Base-by-base conservation (phyloP, 1,140 invertebrate genomes). In the Papilio polyxenes region DNA sequence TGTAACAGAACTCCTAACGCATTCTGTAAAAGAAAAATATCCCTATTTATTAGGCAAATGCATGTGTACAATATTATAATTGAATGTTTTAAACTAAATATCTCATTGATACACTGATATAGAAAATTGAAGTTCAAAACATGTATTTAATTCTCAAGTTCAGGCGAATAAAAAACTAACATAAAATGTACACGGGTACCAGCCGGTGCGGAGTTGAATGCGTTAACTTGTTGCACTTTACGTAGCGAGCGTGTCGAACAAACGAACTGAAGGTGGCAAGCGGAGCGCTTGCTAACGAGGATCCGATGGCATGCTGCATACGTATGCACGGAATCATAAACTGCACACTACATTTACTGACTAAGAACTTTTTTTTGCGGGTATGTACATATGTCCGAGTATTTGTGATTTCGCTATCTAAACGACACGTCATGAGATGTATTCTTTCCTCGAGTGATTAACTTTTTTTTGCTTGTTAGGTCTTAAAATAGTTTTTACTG, bases 191-290 rank as follows among this genome's bases (percentile, higher is more conserved):
- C 11, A 72, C 65, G 11, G 31, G 11, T 72, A 72, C 7, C 23
- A 72, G 65, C 31, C 65, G 65, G 65, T 72, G 65, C 15, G 5
- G 31, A 72, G 31, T 3, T 72, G 65, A 72, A 72, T 72, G 65
- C 65, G 65, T 72, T 72, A 72, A 72, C 65, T 72, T 72, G 65
- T 72, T 72, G 65, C 31, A 72, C 65, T 72, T 69, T 40, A 72
- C 31, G 65, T 40, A 37, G 23, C 65, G 65, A 72, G 65, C 31
- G 65, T 72, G 65, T 72, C 65, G 65, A 31, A 72, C 65, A 72
- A 72, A 72, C 65, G 65, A 37, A 72, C 65, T 72, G 65, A 72
- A 72, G 13, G 65, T 37, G 31, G 31, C 65, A 37, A 72, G 65
- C 65, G 31, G 11, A 23, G 65, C 65, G 65, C 15, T 56, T 56